phyloP scores from a whole-genome alignment of 2,797 vertebrate genomes.

The Bovichtus variegatus region DNA sequence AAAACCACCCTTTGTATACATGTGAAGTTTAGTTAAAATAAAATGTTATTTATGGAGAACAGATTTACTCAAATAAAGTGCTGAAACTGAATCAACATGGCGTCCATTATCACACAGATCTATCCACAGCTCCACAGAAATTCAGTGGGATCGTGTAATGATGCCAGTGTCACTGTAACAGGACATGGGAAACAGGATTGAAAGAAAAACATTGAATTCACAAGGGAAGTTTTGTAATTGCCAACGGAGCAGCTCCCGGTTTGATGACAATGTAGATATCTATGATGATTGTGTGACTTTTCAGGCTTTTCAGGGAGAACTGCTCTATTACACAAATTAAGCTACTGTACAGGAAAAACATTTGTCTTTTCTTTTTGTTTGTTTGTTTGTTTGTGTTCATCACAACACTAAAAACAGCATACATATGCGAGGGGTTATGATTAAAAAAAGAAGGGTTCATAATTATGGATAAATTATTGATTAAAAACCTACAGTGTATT shows the following conservation, averaged over 20 bases:
- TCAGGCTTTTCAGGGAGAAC: background rate
- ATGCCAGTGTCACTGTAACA: background rate
- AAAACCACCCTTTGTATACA: background rate
- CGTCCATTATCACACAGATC: background rate
- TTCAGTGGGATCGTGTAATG: background rate
- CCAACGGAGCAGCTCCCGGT: background rate
- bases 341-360: background rate
- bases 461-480: background rate
- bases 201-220: conserved; percentile 1
- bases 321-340: background rate
- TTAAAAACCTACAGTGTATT: background rate
- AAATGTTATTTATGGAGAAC: background rate
- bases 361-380: too few species aligned
- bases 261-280: background rate
- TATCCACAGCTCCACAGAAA: background rate
- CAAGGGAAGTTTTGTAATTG: background rate
- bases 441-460: background rate
- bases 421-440: background rate
- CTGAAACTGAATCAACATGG: background rate
- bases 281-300: background rate
- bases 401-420: background rate
- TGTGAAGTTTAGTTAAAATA: background rate
- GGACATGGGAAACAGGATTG: background rate
- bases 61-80: background rate
- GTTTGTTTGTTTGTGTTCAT: too few species aligned